Evolutionary conservation across 2,888 invertebrate species (phyloP).

Genomic region (Pyrrhosoma nymphula): DNA sequence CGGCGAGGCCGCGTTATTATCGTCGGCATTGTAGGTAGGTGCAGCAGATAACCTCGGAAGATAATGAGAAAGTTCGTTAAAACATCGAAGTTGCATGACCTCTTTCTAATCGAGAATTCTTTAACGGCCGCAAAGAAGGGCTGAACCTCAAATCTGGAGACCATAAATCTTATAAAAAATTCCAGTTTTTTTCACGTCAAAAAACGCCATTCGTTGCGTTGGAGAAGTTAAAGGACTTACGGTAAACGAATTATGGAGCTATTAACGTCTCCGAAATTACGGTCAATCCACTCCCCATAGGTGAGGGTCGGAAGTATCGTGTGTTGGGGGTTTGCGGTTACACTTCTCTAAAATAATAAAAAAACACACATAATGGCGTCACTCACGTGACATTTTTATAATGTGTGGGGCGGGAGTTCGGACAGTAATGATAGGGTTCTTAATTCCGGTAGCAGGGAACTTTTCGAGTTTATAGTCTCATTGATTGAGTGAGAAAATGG

Average conservation of each 20-base stretch:
- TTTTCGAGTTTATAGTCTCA: background rate
- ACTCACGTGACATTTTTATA: background rate
- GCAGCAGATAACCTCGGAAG: no score
- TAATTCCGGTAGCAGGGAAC: background rate
- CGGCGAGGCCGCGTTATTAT: background rate
- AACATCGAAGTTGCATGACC: no score
- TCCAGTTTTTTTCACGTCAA: background rate
- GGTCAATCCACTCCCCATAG: background rate
- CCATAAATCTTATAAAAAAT: background rate
- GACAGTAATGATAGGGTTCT: background rate
- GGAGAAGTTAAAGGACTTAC: background rate
- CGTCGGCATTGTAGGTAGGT: no score
- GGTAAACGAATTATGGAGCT: slow-evolving; percentile 39
- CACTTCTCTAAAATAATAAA: no score
- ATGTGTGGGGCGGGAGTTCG: background rate
- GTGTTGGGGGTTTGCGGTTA: background rate
- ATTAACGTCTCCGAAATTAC: background rate
- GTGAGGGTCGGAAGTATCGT: background rate
- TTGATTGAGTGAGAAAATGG: background rate
- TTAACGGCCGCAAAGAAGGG: background rate
- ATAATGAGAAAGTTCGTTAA: no score
- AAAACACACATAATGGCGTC: background rate
- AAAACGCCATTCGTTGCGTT: background rate
- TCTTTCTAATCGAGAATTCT: background rate
- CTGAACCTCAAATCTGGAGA: background rate